Evolutionary conservation across 1,140 invertebrate genomes (phyloP), one percentile per base, ranked within the genome.

Genomic region (Drosophila mojavensis): DNA sequence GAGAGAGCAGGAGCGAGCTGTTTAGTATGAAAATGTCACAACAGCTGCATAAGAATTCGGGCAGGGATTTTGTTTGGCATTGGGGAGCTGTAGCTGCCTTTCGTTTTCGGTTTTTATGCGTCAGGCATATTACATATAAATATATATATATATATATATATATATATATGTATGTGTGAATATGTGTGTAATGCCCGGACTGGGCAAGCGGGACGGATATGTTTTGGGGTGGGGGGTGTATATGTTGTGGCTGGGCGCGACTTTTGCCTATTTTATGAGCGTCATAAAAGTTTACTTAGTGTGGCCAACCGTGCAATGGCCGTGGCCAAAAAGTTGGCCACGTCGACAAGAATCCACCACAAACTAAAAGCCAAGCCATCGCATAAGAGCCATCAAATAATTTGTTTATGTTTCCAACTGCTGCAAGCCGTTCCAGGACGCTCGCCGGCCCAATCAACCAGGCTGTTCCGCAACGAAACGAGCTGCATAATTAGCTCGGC

Each of bases 1-100:
- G 36, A 3, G 26, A 7, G 62, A 5, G 39, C 15, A 24, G 7
- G 20, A 48, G 13, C 5, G 78, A 9, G 7, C 83, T 82, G 83
- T 68, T 86, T 86, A 86, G 82, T 83, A 86, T 86, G 88, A 88
- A 88, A 88, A 86, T 86, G 82, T 86, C 82, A 86, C 82, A 86
- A 75, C 83, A 86, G 82, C 79, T 88, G 82, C 82, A 86, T 67
- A 79, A 86, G 43, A n/a, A 45, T 33, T 33, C 28, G 4, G 28
- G 28, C 28, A 5, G 28, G 28, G 28, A 30, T 30, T 30, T 30
- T 30, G 4, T 30, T 30, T 30, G 28, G 28, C 28, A 30, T 30
- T 30, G 28, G 28, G 28, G 4, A 30, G 28, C 28, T 30, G 28
- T 30, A 30, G 28, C 20, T 24, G 17, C 17, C 17, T 17, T 17